Conservation (phyloP, 2,113 vertebrate genomes). For the Stegostoma tigrinum region DNA sequence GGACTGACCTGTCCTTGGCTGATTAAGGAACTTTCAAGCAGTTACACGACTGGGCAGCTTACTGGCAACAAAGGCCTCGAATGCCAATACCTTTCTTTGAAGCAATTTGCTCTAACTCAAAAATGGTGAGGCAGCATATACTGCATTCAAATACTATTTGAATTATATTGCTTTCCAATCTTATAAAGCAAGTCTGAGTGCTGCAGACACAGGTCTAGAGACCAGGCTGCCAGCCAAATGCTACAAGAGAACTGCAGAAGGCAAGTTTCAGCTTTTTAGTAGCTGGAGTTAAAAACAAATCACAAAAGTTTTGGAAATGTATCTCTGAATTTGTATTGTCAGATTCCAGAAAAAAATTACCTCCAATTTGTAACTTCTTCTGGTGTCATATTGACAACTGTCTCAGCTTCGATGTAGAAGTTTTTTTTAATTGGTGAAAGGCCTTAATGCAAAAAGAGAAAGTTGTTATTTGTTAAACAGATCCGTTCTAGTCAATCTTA, state of each 20-base stretch:
- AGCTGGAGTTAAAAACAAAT: not conserved
- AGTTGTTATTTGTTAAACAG: not conserved
- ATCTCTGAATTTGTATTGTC: not conserved
- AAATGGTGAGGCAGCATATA: not conserved
- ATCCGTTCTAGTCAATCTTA: not conserved
- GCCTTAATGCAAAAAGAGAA: conserved; percentile 51
- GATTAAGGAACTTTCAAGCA: too few relatives aligned
- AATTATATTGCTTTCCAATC: not conserved
- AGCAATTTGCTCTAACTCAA: not conserved
- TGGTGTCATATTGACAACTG: conserved; percentile 62
- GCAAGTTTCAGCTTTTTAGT: not conserved
- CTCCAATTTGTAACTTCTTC: conserved; percentile 74
- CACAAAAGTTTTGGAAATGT: not conserved
- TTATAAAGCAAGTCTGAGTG: not conserved
- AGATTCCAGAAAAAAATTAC: conserved; percentile 51
- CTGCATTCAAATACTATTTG: not conserved
- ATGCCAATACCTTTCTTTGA: too few relatives aligned
- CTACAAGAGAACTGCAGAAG: not conserved
- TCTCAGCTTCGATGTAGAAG: conserved; percentile 73
- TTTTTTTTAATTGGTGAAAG: conserved; percentile 77
- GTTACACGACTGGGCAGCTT: not conserved
- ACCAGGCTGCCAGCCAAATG: not conserved
- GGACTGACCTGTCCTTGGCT: not conserved
- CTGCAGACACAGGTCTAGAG: not conserved
- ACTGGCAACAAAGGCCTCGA: not conserved